Base-by-base conservation (phyloP, 2,797 vertebrate species). In the Caiman crocodilus region DNA sequence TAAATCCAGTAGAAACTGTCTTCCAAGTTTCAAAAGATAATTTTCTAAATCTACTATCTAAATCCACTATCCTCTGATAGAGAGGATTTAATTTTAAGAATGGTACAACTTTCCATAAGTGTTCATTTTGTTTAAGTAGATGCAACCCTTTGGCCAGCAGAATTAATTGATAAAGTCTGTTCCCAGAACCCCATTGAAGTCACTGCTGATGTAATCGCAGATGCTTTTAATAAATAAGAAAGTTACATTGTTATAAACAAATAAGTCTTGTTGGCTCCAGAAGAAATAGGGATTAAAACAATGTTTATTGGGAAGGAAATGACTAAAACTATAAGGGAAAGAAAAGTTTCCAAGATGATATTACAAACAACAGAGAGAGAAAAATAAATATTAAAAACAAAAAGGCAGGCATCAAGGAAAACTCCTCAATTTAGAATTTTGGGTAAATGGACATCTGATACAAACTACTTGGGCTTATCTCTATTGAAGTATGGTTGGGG, bases 211-310 rank as follows among this genome's bases (percentile, higher is more conserved):
- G 92, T 91, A 96, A 93, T 61, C 88, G 74, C 83, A 90, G 89
- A 79, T 78, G 89, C 73, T 95, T 94, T 63, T 85, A 60, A 90
- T 84, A 96, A 96, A 90, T 86, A 94, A 86, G 78, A 91, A 96
- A 92, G 79, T 57, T 79, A 42, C 65, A 61, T 25, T 88, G 61
- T 79, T 58, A 92, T 93, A 95, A 96, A 94, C 88, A 97, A 96
- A 28, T 85, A 88, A 88, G 30, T 88, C 87, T 86, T 4, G 2
- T 18, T 95, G 77, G 61, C 77, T 93, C 92, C 89, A 81, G 28
- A 93, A 87, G 61, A 91, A 94, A 82, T 1, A 14, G 25, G 14
- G 16, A 90, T 75, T 75, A 94, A 96, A 85, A 1, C 7, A 88
- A 32, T 82, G 80, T 92, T 95, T 93, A 78, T 61, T 81, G 80